Evolutionary conservation across 2,113 vertebrate genomes (phyloP).

Genomic region (Rhinolophus sinicus): DNA sequence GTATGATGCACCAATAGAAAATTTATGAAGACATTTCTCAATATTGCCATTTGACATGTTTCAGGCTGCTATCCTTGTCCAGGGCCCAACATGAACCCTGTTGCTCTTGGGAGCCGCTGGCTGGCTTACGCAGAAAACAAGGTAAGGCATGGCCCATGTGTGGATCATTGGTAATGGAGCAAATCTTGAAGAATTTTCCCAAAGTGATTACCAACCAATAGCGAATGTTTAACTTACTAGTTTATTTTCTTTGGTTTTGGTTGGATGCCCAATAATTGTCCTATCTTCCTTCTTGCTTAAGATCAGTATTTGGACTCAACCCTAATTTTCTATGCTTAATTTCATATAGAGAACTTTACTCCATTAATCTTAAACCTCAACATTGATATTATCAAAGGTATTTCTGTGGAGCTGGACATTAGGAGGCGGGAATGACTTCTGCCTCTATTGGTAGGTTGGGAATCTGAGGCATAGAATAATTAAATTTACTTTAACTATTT

Average conservation of each 20-base stretch:
- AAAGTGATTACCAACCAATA: not conserved
- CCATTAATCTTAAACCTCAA: not conserved
- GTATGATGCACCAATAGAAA: slow-evolving; percentile 67
- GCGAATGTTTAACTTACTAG: not conserved
- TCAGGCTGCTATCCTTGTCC: slow-evolving; percentile 98
- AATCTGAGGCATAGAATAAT: not conserved
- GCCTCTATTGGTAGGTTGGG: not conserved
- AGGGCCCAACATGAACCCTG: slow-evolving; percentile 97
- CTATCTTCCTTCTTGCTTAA: not conserved
- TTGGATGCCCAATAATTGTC: not conserved
- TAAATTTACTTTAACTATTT: not conserved
- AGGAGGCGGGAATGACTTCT: not conserved
- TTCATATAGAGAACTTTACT: not conserved
- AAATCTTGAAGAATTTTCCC: not conserved
- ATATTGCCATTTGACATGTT: slow-evolving; percentile 79
- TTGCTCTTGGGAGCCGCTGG: slow-evolving; percentile 97
- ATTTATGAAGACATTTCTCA: slow-evolving; percentile 75
- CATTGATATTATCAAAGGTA: not conserved
- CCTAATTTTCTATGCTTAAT: not conserved
- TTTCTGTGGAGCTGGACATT: not conserved
- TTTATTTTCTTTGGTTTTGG: slow-evolving; percentile 33
- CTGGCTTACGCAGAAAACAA: slow-evolving; percentile 99
- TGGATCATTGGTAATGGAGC: not conserved
- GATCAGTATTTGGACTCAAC: not conserved
- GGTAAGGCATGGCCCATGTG: slow-evolving; percentile 84